Percentiles rank a stretch among this genome's conserved stretches.
Evolutionary conservation across 1,140 invertebrate genomes (phyloP).

Genomic region (Pachyrhynchus sulphureomaculatus): DNA sequence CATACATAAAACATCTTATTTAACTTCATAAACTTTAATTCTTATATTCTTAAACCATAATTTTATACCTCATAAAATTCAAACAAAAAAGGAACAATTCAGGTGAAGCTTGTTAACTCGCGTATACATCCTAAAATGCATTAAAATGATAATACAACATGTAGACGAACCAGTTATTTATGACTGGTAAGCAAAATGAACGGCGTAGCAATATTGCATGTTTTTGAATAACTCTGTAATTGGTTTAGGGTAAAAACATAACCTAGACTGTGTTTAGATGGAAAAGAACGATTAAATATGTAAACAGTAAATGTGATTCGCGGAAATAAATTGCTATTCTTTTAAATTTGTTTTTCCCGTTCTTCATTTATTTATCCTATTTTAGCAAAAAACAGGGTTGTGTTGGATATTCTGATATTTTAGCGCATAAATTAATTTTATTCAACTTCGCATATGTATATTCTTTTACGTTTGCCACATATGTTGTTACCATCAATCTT

Average conservation of each 20-base stretch:
- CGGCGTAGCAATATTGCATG: constrained; percentile 15
- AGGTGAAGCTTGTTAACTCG: constrained; percentile 8
- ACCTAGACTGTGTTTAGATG: constrained; percentile 2
- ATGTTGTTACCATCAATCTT: no score
- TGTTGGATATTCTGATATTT: no score
- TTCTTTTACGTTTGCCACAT: no score
- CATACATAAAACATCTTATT: no score
- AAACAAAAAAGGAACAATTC: background rate
- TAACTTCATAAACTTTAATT: no score
- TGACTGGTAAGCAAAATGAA: constrained; percentile 4
- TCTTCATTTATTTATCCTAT: no score
- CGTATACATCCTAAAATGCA: background rate
- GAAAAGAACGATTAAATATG: constrained; percentile 8
- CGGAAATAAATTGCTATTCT: background rate
- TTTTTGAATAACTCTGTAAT: constrained; percentile 19
- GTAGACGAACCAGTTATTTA: constrained; percentile 10
- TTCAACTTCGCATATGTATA: no score
- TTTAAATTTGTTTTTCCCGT: no score
- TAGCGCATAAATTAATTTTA: no score
- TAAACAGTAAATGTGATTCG: constrained; percentile 5
- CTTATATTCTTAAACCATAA: no score
- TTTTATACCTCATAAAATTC: no score
- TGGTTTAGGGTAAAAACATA: constrained; percentile 4
- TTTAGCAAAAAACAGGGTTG: no score
- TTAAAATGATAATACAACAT: constrained; percentile 13